These are phyloP conservation scores for Hyles lineata DNA, from an alignment of 2,888 invertebrate genomes.

Conservation along the genomic window DNA sequence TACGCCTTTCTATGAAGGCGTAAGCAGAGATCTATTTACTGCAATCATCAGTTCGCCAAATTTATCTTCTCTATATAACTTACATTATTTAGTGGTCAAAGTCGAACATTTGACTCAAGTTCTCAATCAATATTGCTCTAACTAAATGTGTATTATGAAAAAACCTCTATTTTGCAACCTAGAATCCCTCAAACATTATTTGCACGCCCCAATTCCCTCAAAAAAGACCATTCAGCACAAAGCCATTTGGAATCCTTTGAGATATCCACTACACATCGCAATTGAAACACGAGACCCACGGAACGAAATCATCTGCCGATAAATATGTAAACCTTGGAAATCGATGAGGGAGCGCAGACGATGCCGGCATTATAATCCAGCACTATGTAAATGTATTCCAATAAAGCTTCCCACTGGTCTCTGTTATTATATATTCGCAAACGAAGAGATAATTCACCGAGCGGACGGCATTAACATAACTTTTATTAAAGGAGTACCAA, in stretches of 20 bases:
- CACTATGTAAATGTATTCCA: slow-evolving; percentile 84
- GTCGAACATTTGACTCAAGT: no score
- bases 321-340: slow-evolving; percentile 81
- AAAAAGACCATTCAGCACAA: slow-evolving; percentile 36
- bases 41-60: no score
- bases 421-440: slow-evolving; percentile 84
- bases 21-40: no score
- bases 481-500: slow-evolving; percentile 80
- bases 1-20: no score
- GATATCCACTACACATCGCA: slow-evolving; percentile 44
- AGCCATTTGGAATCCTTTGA: slow-evolving; percentile 28
- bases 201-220: background rate
- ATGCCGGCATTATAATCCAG: slow-evolving; percentile 72
- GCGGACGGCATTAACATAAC: slow-evolving; percentile 82
- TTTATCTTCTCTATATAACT: no score
- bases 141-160: background rate
- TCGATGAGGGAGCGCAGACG: slow-evolving; percentile 68
- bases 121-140: no score
- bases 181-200: background rate
- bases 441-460: slow-evolving; percentile 82
- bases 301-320: slow-evolving; percentile 69
- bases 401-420: slow-evolving; percentile 75
- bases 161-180: background rate
- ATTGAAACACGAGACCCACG: slow-evolving; percentile 21
- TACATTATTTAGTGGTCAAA: no score